These are phyloP conservation scores for Bos indicus DNA, from an alignment of 2,113 vertebrate genomes.

Conservation along the genomic window DNA sequence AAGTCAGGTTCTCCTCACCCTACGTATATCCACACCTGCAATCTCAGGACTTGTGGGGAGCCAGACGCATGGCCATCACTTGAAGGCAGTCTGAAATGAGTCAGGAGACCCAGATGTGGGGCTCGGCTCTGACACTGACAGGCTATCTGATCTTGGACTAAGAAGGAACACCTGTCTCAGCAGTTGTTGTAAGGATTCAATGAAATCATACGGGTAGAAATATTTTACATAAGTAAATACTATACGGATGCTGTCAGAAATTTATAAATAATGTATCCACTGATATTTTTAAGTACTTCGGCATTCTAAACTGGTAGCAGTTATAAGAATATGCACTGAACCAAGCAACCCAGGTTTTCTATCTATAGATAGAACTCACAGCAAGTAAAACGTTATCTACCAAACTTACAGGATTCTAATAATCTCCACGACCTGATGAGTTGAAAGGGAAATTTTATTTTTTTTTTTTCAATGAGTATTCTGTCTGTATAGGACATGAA, in stretches of 20 bases:
- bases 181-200: neutral
- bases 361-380: neutral
- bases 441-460: neutral
- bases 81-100: neutral
- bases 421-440: neutral
- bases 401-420: neutral
- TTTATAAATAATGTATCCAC: neutral
- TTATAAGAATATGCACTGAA: neutral
- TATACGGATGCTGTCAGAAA: neutral
- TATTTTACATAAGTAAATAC: neutral
- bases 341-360: neutral
- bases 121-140: neutral
- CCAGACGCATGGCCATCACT: neutral
- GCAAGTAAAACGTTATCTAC: neutral
- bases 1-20: neutral
- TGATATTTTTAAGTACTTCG: neutral
- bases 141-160: neutral
- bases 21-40: neutral
- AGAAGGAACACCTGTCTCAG: neutral
- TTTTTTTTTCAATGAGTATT: neutral
- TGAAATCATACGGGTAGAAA: neutral
- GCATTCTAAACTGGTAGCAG: neutral
- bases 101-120: neutral
- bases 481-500: neutral
- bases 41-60: neutral